Evolutionary conservation across 2,797 vertebrate genomes (phyloP).

Genomic region (Enteromius viviparus): DNA sequence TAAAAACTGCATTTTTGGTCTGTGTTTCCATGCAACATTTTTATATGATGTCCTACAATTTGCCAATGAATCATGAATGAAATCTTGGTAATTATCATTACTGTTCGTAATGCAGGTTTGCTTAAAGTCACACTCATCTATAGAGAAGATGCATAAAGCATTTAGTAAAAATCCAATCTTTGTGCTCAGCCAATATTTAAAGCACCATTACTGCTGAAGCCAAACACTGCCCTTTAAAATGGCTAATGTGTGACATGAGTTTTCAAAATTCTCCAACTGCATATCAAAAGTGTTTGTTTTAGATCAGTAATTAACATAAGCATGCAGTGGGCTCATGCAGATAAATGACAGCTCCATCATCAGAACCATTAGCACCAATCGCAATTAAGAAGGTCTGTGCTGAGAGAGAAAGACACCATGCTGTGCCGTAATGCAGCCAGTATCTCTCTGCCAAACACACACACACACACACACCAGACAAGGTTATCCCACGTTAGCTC

Average conservation of each 20-base stretch:
- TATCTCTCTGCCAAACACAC: constrained; percentile 13
- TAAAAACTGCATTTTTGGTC: background rate
- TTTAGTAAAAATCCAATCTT: background rate
- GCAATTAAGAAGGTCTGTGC: constrained; percentile 5
- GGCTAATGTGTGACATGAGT: background rate
- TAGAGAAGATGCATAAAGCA: background rate
- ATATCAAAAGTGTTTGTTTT: background rate
- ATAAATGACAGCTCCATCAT: constrained; percentile 15
- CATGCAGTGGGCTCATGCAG: background rate
- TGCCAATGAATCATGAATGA: background rate
- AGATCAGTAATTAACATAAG: background rate
- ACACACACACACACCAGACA: constrained; percentile 32
- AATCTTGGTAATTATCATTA: background rate
- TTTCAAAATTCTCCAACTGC: background rate
- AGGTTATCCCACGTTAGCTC: constrained; percentile 51
- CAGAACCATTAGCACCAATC: constrained; percentile 24
- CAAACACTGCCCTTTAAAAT: background rate
- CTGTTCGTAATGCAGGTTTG: background rate
- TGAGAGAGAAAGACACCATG: constrained; percentile 18
- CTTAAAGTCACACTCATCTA: background rate
- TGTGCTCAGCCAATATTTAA: background rate
- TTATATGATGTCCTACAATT: background rate
- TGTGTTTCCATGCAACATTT: background rate
- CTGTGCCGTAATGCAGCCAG: constrained; percentile 22
- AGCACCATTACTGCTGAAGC: background rate